Evolutionary conservation across 2,888 invertebrate species (phyloP).

Genomic region (Orthosia cruda): DNA sequence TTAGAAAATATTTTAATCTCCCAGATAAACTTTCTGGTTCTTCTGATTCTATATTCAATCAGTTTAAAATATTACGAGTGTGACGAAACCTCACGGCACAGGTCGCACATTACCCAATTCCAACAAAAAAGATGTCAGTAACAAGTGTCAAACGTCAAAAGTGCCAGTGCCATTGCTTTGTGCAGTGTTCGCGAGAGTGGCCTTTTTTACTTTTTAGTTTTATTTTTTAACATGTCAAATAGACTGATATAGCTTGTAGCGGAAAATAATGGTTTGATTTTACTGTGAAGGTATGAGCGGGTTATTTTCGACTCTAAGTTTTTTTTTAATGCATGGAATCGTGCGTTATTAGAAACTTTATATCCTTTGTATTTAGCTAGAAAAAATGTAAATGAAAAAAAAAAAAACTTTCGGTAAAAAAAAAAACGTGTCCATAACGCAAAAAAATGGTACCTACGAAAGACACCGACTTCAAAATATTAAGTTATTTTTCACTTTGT

Average conservation of each 20-base stretch:
- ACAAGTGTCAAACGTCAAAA: conserved; percentile 57
- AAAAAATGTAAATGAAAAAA: too few relatives aligned
- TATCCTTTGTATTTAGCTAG: too few relatives aligned
- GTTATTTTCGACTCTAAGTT: background rate
- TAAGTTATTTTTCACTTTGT: too few relatives aligned
- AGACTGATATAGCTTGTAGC: conserved; percentile 7
- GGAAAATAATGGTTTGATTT: conserved; percentile 21
- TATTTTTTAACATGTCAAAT: conserved; percentile 44
- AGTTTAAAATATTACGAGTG: too few relatives aligned
- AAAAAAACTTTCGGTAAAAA: too few relatives aligned
- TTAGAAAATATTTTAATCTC: too few relatives aligned
- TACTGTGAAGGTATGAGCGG: background rate
- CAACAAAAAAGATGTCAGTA: conserved; percentile 47
- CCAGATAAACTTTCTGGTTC: too few relatives aligned
- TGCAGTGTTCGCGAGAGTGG: conserved; percentile 23
- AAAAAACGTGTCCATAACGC: too few relatives aligned
- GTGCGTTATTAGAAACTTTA: background rate
- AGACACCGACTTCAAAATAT: too few relatives aligned
- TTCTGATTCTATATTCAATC: too few relatives aligned
- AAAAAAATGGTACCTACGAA: too few relatives aligned
- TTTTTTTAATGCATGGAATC: background rate
- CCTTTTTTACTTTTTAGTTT: conserved; percentile 36
- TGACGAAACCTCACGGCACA: too few relatives aligned
- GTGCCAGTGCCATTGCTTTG: conserved; percentile 50
- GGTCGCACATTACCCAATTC: conserved; percentile 38